phyloP scores from a whole-genome alignment of 2,888 invertebrate genomes.

The Aphodius sticticus region DNA sequence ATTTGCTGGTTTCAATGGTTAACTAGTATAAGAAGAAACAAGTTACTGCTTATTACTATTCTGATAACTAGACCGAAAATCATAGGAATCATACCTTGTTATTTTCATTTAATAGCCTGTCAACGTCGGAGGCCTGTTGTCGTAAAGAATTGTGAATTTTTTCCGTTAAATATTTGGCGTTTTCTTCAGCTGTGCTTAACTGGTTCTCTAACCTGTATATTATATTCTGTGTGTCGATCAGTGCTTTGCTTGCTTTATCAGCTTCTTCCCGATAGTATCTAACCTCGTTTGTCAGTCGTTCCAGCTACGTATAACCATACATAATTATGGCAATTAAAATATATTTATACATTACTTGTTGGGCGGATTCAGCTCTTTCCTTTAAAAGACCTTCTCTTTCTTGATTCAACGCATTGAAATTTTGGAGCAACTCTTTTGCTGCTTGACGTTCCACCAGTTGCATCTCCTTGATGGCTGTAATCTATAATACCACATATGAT shows the following conservation, averaged over 20 bases:
- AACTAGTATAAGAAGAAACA: slow-evolving; percentile 6
- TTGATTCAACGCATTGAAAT: slow-evolving; percentile 47
- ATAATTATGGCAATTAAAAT: neutral
- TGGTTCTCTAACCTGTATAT: neutral
- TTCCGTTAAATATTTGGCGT: slow-evolving; percentile 9
- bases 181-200: neutral
- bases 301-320: neutral
- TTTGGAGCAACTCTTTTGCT: slow-evolving; percentile 49
- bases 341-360: neutral
- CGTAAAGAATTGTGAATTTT: slow-evolving; percentile 7
- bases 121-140: neutral
- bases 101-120: slow-evolving; percentile 15
- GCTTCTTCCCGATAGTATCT: neutral
- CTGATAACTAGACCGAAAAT: too few species aligned
- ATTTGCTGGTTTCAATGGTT: slow-evolving; percentile 41
- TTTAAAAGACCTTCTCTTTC: slow-evolving; percentile 48
- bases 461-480: slow-evolving; percentile 52
- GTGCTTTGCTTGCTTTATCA: slow-evolving; percentile 12
- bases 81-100: slow-evolving; percentile 15
- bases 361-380: neutral
- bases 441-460: slow-evolving; percentile 51
- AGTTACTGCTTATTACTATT: too few species aligned
- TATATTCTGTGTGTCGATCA: neutral
- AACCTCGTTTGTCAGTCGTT: neutral
- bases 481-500: slow-evolving; percentile 42